These are phyloP conservation scores for Mirounga angustirostris DNA, from an alignment of 2,113 vertebrate genomes.

Conservation along the genomic window DNA sequence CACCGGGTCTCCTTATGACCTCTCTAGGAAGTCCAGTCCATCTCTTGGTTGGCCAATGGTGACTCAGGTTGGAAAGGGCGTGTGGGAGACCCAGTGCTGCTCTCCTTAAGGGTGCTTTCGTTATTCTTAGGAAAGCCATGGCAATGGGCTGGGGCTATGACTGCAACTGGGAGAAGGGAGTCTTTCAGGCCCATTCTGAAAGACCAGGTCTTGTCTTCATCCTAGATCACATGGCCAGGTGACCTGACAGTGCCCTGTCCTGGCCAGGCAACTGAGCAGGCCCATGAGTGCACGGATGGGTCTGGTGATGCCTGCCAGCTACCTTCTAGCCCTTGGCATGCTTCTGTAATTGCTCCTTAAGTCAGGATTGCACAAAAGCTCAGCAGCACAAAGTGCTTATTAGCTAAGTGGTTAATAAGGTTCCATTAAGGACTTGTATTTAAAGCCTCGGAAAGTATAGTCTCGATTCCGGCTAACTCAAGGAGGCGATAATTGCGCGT, in stretches of 20 bases:
- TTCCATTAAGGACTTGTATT: conserved; percentile 56
- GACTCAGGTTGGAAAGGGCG: neutral
- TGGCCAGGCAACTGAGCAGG: neutral
- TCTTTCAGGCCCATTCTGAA: neutral
- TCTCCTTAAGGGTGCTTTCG: neutral
- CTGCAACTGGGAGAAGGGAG: neutral
- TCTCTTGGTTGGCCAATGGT: neutral
- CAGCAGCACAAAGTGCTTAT: conserved; percentile 55
- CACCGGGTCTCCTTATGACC: neutral
- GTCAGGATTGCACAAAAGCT: neutral
- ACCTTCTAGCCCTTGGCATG: neutral
- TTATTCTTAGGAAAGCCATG: neutral
- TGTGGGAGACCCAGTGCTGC: neutral
- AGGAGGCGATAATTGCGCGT: neutral
- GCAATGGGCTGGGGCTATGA: neutral
- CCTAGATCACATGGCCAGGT: neutral
- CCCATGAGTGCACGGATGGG: neutral
- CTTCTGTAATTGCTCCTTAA: conserved; percentile 16
- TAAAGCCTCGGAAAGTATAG: conserved; percentile 23
- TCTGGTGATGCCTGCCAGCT: neutral
- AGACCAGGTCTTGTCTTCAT: neutral
- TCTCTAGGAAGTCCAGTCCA: neutral
- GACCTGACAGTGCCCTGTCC: neutral
- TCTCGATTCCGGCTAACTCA: neutral
- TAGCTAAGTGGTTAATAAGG: conserved; percentile 76